Evolutionary conservation across 1,140 invertebrate genomes (phyloP), one percentile per base, ranked within the genome.

Genomic region (Anastatus disparis): DNA sequence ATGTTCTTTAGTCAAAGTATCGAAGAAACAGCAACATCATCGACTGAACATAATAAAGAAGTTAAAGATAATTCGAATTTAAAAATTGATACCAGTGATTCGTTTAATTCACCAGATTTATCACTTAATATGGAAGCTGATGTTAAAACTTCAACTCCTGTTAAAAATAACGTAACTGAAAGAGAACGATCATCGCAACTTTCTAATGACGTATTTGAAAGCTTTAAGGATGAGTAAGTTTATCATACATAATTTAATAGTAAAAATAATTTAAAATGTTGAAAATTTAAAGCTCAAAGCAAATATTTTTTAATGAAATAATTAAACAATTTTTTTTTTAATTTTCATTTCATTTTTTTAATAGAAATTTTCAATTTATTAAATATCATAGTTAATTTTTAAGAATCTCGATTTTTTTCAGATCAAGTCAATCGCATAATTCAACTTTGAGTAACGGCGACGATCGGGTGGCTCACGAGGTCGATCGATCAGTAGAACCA

Each of bases 91-190:
- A 38, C 58, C 40, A n/a, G n/a, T n/a, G n/a, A n/a, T n/a, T n/a
- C n/a, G n/a, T n/a, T n/a, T n/a, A n/a, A n/a, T n/a, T 68, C 70
- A 72, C 73, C 70, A 74, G 72, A 76, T 65, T 63, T 38, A 40
- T 56, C 67, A 68, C 74, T 75, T 67, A 74, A 70, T 61, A 70
- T 74, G 66, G 72, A 69, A 66, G 70, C 64, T 52, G 59, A 66
- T 44, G 68, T 73, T 65, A 75, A 75, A 75, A 78, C 75, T 65
- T 79, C 79, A 27, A 80, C 76, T 65, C 79, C 79, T 35, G 67
- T 77, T 65, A 79, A 77, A 62, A 17, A 4, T n/a, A n/a, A n/a
- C n/a, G n/a, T n/a, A n/a, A n/a, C n/a, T n/a, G n/a, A n/a, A n/a
- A n/a, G n/a, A n/a, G n/a, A n/a, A n/a, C n/a, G n/a, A n/a, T n/a